Percentiles rank a stretch among this genome's conserved stretches.
Conservation (phyloP, 1,140 invertebrate genomes). For the Sarcophaga peregrina region DNA sequence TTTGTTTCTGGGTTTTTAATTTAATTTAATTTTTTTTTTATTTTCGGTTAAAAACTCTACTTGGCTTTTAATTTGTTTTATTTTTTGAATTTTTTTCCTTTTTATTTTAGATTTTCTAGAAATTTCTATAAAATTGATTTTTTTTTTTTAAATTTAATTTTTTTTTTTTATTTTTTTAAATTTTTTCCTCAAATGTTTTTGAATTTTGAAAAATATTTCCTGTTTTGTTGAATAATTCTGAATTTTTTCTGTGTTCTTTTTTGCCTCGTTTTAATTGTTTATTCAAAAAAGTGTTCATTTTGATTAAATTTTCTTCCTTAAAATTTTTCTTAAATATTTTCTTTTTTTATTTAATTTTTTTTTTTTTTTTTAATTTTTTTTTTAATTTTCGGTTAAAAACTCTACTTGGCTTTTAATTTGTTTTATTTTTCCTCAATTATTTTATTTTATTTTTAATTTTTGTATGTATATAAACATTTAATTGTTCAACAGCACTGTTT, state of each 20-base stretch:
- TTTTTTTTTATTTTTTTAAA: no score
- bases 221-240: no score
- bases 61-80: slow-evolving; percentile 19
- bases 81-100: not conserved
- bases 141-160: no score
- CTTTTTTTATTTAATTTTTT: no score
- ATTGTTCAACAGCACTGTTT: slow-evolving; percentile 38
- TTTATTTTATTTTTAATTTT: slow-evolving; percentile 36
- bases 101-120: slow-evolving; percentile 23
- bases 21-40: slow-evolving; percentile 21
- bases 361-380: slow-evolving; percentile 22
- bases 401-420: slow-evolving; percentile 5
- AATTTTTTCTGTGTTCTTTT: no score
- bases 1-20: slow-evolving; percentile 30
- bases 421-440: not conserved
- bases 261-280: no score
- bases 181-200: no score
- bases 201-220: no score
- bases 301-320: no score
- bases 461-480: slow-evolving; percentile 30
- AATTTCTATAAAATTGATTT: slow-evolving; percentile 13
- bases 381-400: not conserved
- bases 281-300: no score
- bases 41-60: not conserved
- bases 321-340: no score